These are phyloP conservation scores for Hydractinia symbiolongicarpus DNA, from an alignment of 30 jellyfish, hydroid and myxozoan genomes.

Conservation along the genomic window DNA sequence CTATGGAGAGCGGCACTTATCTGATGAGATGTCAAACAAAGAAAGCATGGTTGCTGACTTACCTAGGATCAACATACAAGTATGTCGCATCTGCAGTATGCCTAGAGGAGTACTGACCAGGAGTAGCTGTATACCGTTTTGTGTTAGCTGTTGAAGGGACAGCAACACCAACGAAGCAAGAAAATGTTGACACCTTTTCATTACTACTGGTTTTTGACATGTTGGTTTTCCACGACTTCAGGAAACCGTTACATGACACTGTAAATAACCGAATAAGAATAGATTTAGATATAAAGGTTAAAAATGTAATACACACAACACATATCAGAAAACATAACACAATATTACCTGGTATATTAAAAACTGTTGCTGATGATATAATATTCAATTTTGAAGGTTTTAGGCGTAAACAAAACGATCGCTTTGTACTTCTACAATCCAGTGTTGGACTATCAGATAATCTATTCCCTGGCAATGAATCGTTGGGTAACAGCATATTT, in stretches of 20 bases:
- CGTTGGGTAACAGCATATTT: constrained; percentile 8
- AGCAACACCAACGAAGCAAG: constrained; percentile 2
- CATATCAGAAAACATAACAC: no score
- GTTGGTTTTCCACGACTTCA: not conserved
- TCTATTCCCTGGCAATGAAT: not conserved
- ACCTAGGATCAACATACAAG: not conserved
- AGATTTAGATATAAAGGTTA: no score
- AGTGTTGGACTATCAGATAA: no score
- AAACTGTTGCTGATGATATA: no score
- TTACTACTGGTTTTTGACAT: not conserved
- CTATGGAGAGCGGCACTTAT: no score
- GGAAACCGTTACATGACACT: not conserved
- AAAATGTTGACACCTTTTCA: constrained; percentile 1
- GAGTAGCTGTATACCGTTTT: not conserved
- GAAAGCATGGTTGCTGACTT: no score
- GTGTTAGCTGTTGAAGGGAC: not conserved
- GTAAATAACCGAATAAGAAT: not conserved
- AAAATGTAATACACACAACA: no score
- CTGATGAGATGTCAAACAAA: no score
- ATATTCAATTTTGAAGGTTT: not conserved
- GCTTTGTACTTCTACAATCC: not conserved
- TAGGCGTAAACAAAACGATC: constrained; percentile 3
- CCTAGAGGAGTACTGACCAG: not conserved
- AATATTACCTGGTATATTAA: no score
- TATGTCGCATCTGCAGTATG: not conserved